These are phyloP conservation scores for Zosterops lateralis DNA, from an alignment of 2,113 vertebrate genomes.

Conservation along the genomic window DNA sequence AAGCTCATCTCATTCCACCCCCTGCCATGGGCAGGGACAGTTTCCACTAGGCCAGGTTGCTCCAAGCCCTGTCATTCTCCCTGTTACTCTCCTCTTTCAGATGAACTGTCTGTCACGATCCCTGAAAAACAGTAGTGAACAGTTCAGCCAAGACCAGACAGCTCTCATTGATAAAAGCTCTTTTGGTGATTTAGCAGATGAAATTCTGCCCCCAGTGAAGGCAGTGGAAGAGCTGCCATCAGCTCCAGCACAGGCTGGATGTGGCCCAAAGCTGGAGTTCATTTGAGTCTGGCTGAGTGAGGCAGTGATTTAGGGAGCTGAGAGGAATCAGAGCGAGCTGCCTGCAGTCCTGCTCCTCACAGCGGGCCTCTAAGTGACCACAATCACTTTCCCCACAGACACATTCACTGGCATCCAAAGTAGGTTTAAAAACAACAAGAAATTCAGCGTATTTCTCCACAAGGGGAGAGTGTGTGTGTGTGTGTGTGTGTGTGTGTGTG, in stretches of 20 bases:
- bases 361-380: background rate
- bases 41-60: background rate
- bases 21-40: background rate
- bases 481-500: background rate
- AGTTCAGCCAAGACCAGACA: background rate
- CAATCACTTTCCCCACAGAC: background rate
- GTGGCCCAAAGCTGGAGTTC: background rate
- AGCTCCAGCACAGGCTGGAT: background rate
- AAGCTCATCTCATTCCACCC: background rate
- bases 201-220: background rate
- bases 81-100: background rate
- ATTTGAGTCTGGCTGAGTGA: background rate
- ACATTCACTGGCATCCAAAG: background rate
- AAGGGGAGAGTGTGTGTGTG: background rate
- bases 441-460: background rate
- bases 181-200: background rate
- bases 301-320: background rate
- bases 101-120: background rate
- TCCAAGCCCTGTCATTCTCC: background rate
- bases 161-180: background rate
- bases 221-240: constrained; percentile 7
- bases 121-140: background rate
- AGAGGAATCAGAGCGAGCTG: background rate
- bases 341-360: background rate
- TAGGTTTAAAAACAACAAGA: background rate